These are phyloP conservation scores for Heterochromis multidens DNA, from an alignment of 2,113 vertebrate species.

Conservation along the genomic window DNA sequence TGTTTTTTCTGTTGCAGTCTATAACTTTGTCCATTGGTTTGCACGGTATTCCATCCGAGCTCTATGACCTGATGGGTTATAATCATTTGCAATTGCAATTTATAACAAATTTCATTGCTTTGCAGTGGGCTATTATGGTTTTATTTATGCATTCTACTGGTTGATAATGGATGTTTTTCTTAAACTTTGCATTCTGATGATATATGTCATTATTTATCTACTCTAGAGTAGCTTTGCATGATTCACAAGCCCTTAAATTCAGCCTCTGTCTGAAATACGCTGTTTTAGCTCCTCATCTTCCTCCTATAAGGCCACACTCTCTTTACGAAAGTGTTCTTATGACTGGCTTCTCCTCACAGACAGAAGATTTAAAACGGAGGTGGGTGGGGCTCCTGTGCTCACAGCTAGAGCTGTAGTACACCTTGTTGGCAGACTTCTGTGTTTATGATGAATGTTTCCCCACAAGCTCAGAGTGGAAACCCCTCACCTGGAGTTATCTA, in stretches of 20 bases:
- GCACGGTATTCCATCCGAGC: too few species aligned
- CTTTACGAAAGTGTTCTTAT: fast-evolving
- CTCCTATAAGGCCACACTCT: too few species aligned
- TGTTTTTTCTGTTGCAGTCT: fast-evolving
- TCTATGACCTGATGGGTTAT: neutral
- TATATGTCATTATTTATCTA: neutral
- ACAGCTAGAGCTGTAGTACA: neutral
- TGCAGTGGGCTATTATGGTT: neutral
- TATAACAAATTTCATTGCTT: neutral
- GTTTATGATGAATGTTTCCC: neutral
- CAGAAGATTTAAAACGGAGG: fast-evolving
- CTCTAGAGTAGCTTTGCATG: neutral
- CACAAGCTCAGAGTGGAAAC: neutral
- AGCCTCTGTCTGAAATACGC: neutral
- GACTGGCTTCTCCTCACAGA: fast-evolving
- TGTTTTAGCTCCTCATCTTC: neutral
- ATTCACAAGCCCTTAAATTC: neutral
- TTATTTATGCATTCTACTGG: neutral
- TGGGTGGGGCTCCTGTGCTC: neutral
- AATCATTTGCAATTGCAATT: neutral
- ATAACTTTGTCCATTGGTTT: fast-evolving
- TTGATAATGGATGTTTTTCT: neutral
- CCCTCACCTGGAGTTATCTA: neutral
- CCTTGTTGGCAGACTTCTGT: neutral
- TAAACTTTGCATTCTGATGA: fast-evolving